A percentile compares a stretch with the other conserved stretches of the same genome.
These are phyloP conservation scores for Moxostoma hubbsi DNA, from an alignment of 2,797 vertebrate genomes.

Conservation along the genomic window DNA sequence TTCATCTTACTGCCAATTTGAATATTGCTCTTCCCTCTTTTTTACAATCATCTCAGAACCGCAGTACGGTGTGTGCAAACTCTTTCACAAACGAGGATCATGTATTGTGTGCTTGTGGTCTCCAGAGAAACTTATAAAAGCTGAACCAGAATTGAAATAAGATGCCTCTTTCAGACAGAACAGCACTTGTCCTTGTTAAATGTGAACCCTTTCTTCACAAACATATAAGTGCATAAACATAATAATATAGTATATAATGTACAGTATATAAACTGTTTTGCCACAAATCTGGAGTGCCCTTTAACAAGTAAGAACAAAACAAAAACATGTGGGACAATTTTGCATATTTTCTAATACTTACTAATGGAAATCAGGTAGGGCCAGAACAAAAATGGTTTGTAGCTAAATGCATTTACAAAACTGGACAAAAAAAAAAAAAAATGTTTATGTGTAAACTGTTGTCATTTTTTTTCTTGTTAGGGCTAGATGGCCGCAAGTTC, in stretches of 20 bases:
- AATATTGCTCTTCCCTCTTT: background rate
- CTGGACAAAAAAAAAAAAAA: background rate
- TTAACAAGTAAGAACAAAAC: background rate
- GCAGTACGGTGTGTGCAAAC: conserved; percentile 5
- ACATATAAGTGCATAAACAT: background rate
- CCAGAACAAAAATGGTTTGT: background rate
- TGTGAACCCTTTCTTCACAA: conserved; percentile 6
- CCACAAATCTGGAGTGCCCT: background rate
- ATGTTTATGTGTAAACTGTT: background rate
- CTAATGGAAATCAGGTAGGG: conserved; percentile 1
- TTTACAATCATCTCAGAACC: background rate
- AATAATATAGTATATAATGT: background rate
- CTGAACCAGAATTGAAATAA: conserved; percentile 19
- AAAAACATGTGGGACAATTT: background rate
- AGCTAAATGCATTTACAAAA: background rate
- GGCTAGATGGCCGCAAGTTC: conserved; percentile 21
- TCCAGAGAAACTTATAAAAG: conserved; percentile 1
- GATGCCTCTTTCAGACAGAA: background rate
- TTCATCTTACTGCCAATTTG: conserved; percentile 5
- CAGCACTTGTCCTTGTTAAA: background rate
- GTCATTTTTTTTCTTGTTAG: background rate
- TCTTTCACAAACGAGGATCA: conserved; percentile 11
- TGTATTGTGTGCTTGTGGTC: background rate
- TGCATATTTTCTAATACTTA: conserved; percentile 1
- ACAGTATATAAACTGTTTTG: background rate